Evolutionary conservation across 2,888 invertebrate species (phyloP).

Genomic region (Dicycla oo): DNA sequence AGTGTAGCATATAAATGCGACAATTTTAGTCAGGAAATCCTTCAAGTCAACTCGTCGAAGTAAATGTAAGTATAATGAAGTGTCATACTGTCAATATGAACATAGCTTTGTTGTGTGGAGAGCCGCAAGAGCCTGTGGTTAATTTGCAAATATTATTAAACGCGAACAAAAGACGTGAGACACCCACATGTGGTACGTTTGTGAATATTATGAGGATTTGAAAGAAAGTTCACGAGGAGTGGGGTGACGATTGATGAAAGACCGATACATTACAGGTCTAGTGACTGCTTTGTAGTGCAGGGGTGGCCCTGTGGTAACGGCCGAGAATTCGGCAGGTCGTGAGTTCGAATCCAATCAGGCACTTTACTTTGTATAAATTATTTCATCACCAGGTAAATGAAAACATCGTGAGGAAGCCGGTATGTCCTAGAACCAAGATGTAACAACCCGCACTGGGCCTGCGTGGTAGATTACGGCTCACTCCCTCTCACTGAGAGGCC

Average conservation of each 20-base stretch:
- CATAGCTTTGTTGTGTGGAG: constrained; percentile 47
- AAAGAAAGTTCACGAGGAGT: constrained; percentile 37
- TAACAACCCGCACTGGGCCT: too few species aligned
- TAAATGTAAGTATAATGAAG: constrained; percentile 27
- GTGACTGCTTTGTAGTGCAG: too few species aligned
- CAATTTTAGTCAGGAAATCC: constrained; percentile 8
- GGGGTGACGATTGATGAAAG: constrained; percentile 3
- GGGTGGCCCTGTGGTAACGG: too few species aligned
- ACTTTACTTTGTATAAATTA: too few species aligned
- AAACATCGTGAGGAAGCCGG: too few species aligned
- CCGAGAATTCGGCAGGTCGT: too few species aligned
- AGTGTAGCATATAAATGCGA: neutral
- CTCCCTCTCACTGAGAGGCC: too few species aligned
- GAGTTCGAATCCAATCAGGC: too few species aligned
- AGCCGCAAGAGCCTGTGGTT: constrained; percentile 66
- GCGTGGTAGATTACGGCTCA: too few species aligned
- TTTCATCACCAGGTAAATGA: too few species aligned
- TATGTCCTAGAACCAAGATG: too few species aligned
- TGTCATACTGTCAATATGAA: constrained; percentile 45
- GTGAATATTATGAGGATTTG: constrained; percentile 14
- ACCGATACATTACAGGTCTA: neutral
- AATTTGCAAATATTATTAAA: constrained; percentile 82
- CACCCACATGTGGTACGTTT: constrained; percentile 61
- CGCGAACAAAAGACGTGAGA: constrained; percentile 76
- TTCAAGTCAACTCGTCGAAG: neutral